Evolutionary conservation across 2,797 vertebrate genomes (phyloP), one percentile per base, ranked within the genome.

Genomic region (Chelmon rostratus): DNA sequence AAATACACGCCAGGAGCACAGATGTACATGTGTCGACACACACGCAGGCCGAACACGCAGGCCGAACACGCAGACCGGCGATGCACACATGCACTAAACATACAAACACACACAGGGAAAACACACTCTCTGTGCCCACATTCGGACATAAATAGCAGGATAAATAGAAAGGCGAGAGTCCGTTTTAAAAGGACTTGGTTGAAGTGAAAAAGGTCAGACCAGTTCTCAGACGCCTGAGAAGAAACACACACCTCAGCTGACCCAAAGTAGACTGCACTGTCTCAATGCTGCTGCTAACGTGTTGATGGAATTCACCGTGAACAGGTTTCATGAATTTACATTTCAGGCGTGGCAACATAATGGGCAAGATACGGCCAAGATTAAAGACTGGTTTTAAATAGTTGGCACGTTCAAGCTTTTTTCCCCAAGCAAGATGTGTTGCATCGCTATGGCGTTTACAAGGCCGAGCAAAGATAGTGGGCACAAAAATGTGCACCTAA

Each of bases 81-180:
- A n/a, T 11, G 35, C 21, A 47, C 54, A 74, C 49, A 52, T 21
- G 13, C 19, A 37, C 68, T 74, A 23, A 56, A 86, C 49, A 79
- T 54, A 81, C 71, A 85, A 44, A 67, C 62, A 81, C 37, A 79
- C 38, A 53, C 13, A 65, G 35, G 10, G 49, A 66, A 85, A 77
- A 79, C 76, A 79, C 73, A 59, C 68, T 71, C 71, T 61, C 56
- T 63, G 42, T 86, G 68, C 74, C 80, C 78, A 81, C 88, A 81
- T 56, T 44, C 71, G 81, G 85, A 90, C 90, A 92, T 70, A 92
- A 94, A 94, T 93, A 94, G 89, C 82, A 86, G 86, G 81, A 93
- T 91, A 94, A 94, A 94, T 77, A 94, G 62, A 83, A 89, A 89
- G 79, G 74, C 15, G 61, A 83, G 78, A 76, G 77, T 80, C 75